Conservation (phyloP, 2,797 vertebrate species). For the Antennarius maculatus region DNA sequence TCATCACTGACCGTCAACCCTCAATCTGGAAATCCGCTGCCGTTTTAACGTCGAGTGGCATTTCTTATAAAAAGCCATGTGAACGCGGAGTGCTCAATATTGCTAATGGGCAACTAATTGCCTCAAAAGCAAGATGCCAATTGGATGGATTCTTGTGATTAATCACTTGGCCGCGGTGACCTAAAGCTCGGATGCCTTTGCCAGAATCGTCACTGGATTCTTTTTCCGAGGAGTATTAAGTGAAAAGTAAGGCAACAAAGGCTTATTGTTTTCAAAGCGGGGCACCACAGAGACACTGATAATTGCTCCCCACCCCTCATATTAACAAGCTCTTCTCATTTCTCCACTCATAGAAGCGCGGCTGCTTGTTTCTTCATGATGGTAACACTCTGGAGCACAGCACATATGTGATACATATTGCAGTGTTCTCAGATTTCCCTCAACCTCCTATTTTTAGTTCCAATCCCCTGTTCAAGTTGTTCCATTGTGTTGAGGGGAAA, state of each 20-base stretch:
- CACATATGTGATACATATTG: slow-evolving; percentile 73
- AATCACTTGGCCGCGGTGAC: slow-evolving; percentile 41
- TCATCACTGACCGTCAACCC: slow-evolving; percentile 23
- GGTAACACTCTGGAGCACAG: slow-evolving; percentile 17
- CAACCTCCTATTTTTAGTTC: background rate
- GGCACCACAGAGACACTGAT: slow-evolving; percentile 14
- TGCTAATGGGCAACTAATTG: slow-evolving; percentile 46
- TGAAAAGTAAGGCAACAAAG: slow-evolving; percentile 16
- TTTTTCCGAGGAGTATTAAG: slow-evolving; percentile 11
- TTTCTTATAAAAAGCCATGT: slow-evolving; percentile 30
- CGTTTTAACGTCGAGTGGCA: slow-evolving; percentile 35
- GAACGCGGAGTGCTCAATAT: slow-evolving; percentile 3
- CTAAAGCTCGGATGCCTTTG: slow-evolving; percentile 5
- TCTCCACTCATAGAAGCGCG: slow-evolving; percentile 19
- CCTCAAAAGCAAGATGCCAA: slow-evolving; percentile 41
- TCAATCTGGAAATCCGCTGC: slow-evolving; percentile 22
- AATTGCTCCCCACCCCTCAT: slow-evolving; percentile 2
- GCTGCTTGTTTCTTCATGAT: slow-evolving; percentile 11
- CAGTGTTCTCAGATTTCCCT: slow-evolving; percentile 47
- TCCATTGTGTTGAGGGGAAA: slow-evolving; percentile 27
- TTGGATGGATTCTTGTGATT: slow-evolving; percentile 31
- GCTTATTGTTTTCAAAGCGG: slow-evolving; percentile 1
- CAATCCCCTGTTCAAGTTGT: slow-evolving; percentile 18
- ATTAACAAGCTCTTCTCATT: slow-evolving; percentile 17
- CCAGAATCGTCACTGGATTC: slow-evolving; percentile 20